Conservation (phyloP, 2,113 vertebrate genomes). For the Danionella cerebrum region DNA sequence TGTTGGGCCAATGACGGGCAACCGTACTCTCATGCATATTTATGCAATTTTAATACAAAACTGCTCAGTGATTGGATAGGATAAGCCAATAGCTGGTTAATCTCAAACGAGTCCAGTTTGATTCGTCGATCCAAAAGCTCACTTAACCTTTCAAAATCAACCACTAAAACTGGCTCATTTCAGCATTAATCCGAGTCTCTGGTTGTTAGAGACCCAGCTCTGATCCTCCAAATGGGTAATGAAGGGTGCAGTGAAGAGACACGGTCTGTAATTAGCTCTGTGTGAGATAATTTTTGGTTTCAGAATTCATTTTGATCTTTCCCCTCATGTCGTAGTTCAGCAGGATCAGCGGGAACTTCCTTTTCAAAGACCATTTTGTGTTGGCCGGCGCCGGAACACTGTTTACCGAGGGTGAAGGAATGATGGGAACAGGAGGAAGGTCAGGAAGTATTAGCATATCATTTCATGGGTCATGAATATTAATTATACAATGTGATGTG, state of each 20-base stretch:
- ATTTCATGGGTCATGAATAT: background rate
- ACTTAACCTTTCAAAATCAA: background rate
- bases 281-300: background rate
- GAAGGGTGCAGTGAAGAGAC: background rate
- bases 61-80: too few species aligned
- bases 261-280: background rate
- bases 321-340: background rate
- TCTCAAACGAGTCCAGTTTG: background rate
- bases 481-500: background rate
- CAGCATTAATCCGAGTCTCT: background rate
- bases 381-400: background rate
- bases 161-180: background rate
- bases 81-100: too few species aligned
- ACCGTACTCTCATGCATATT: too few species aligned
- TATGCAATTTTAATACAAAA: too few species aligned
- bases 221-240: background rate
- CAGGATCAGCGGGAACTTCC: background rate
- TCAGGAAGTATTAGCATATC: background rate
- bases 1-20: too few species aligned
- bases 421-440: background rate
- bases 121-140: background rate
- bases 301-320: background rate
- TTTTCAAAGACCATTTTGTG: background rate
- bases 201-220: background rate
- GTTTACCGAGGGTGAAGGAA: background rate